Conservation (phyloP, 2,113 vertebrate species). For the Synodontis membranacea region DNA sequence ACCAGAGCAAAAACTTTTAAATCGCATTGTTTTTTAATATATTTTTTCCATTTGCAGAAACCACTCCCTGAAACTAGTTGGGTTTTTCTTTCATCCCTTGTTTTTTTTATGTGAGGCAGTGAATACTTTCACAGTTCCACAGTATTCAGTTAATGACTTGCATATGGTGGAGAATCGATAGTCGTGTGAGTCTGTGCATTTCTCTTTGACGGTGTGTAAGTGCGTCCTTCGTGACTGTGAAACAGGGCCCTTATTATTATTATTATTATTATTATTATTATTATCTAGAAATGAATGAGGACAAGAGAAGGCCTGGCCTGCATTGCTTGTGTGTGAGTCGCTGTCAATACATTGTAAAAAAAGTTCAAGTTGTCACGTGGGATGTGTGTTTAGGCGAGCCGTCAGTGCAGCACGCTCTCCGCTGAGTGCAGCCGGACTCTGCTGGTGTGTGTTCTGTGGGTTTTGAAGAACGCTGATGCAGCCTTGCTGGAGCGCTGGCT, state of each 20-base stretch:
- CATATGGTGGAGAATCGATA: constrained; percentile 6
- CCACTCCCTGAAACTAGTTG: constrained; percentile 58
- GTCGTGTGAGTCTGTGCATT: not conserved
- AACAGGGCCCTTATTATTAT: not conserved
- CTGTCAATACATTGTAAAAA: not conserved
- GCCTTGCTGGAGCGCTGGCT: constrained; percentile 83
- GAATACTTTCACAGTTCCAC: not conserved
- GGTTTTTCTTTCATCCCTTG: not conserved
- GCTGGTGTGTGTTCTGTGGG: constrained; percentile 86
- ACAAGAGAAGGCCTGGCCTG: not conserved
- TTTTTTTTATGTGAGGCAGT: not conserved
- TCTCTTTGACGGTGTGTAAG: constrained; percentile 18
- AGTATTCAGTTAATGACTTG: not conserved
- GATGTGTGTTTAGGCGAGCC: constrained; percentile 70
- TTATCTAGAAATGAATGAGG: constrained; percentile 25
- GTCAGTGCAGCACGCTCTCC: constrained; percentile 77
- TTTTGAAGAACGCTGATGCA: constrained; percentile 84
- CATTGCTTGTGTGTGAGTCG: constrained; percentile 18
- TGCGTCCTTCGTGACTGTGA: constrained; percentile 39
- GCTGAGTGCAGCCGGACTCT: constrained; percentile 85
- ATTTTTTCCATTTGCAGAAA: constrained; percentile 34
- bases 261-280: too few species aligned
- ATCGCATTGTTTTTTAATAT: not conserved
- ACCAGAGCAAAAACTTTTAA: constrained; percentile 1
- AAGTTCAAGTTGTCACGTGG: not conserved